Evolutionary conservation across 2,797 vertebrate species (phyloP), one percentile per base, ranked within the genome.

Genomic region (Myotis vivesi): DNA sequence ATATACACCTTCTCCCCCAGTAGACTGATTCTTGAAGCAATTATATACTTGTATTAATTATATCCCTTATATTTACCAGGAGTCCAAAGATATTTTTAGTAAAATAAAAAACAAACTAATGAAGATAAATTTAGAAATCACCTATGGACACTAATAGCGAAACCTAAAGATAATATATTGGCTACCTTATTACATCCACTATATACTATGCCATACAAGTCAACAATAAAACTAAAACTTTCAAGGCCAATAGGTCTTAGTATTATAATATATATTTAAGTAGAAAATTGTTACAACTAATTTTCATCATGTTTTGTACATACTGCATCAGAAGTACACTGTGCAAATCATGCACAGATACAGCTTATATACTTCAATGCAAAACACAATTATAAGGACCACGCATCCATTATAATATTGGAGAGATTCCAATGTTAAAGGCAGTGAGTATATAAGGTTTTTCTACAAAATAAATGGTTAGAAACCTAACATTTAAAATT

Each of bases 141-240:
- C 25, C 16, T 33, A 90, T 33, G n/a, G 25, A 38, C 6, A 64
- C 33, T 49, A n/a, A 88, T 11, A 89, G 53, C 66, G n/a, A 90
- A 85, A 41, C 30, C 9, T 64, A 49, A 33, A 88, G 30, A 86
- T 81, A 72, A 51, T 69, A 10, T 28, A 82, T 0, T 82, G 13
- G 22, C 5, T 72, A 46, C 33, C 38, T 68, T 85, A 59, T 73
- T 80, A 89, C 5, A 92, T 57, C 23, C 28, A 86, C 10, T 82
- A 72, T 66, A 73, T 5, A 62, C 36, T 91, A 91, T 8, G 33
- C 25, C 87, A 89, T 11, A 75, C n/a, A 79, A 68, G n/a, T 62
- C 76, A 94, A 92, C 57, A 80, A 55, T 73, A 86, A 85, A 81
- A 91, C 17, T 68, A 92, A 55, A 90, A 64, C 17, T 66, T n/a